These are phyloP conservation scores for Bellardia pandia DNA, from an alignment of 2,888 invertebrate species.

Conservation along the genomic window DNA sequence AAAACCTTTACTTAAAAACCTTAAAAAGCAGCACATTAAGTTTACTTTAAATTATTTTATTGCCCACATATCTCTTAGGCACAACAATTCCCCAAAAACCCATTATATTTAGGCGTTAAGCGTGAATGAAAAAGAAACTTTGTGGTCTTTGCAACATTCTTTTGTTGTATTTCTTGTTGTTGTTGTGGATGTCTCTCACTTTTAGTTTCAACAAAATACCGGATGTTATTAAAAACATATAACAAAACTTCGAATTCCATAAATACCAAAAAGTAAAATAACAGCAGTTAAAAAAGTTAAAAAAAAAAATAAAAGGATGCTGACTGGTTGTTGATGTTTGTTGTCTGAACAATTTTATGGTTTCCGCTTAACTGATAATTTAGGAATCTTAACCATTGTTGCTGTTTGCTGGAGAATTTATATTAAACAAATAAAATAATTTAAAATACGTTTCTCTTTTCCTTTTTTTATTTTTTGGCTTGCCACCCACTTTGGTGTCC, in stretches of 20 bases:
- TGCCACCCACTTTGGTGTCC: neutral
- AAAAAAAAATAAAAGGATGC: slow-evolving; percentile 35
- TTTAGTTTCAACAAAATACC: slow-evolving; percentile 71
- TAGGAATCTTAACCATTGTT: slow-evolving; percentile 29
- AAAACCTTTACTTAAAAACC: slow-evolving; percentile 25
- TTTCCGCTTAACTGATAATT: slow-evolving; percentile 72
- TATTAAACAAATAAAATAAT: slow-evolving; percentile 66
- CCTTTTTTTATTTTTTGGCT: neutral
- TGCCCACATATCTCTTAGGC: slow-evolving; percentile 57
- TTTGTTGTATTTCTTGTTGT: slow-evolving; percentile 8
- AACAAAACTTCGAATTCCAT: slow-evolving; percentile 69
- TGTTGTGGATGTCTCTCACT: slow-evolving; percentile 55
- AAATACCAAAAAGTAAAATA: slow-evolving; percentile 53
- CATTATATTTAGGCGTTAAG: slow-evolving; percentile 73
- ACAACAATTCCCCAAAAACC: slow-evolving; percentile 63
- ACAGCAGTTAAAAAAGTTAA: neutral
- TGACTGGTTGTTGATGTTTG: slow-evolving; percentile 54
- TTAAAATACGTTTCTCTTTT: slow-evolving; percentile 43
- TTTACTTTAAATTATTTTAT: slow-evolving; percentile 70
- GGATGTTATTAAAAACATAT: slow-evolving; percentile 74
- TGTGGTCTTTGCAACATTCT: slow-evolving; percentile 44
- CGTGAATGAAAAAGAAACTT: slow-evolving; percentile 67
- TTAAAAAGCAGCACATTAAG: slow-evolving; percentile 53
- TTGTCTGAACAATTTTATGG: slow-evolving; percentile 68
- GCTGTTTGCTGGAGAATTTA: slow-evolving; percentile 46